Evolutionary conservation across 35 echinoderm and acorn worm species (phyloP).

Genomic region (Strongylocentrotus purpuratus): DNA sequence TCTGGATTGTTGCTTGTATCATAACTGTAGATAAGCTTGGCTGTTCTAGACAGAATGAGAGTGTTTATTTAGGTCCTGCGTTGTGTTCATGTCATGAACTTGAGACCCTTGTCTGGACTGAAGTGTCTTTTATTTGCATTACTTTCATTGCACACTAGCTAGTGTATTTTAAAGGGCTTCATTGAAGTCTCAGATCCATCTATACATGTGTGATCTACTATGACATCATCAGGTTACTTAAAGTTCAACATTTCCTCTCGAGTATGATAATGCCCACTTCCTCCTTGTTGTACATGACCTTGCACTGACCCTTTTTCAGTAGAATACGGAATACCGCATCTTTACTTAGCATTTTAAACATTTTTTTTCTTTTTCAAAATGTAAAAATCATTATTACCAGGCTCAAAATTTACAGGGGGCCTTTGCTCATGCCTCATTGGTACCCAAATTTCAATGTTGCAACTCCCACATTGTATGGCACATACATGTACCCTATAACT

Average conservation of each 20-base stretch:
- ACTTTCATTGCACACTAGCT: not conserved
- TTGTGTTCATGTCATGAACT: not conserved
- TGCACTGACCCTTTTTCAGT: not conserved
- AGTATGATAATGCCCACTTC: not conserved
- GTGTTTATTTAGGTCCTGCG: not conserved
- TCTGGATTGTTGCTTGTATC: no score
- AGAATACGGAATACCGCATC: no score
- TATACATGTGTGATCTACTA: not conserved
- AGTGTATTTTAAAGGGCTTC: not conserved
- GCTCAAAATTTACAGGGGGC: no score
- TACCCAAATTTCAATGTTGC: no score
- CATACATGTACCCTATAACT: no score
- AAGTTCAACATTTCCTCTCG: not conserved
- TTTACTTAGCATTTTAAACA: no score
- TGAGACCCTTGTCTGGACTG: not conserved
- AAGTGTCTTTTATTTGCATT: not conserved
- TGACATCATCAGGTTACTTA: not conserved
- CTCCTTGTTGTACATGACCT: not conserved
- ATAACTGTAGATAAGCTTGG: no score
- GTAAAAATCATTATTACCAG: no score
- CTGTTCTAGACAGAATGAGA: no score
- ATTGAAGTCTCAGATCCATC: not conserved
- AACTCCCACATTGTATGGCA: no score
- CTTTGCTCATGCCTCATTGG: no score
- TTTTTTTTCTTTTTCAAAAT: no score